Evolutionary conservation across 2,113 vertebrate species (phyloP).

Genomic region (Pardalotus punctatus): DNA sequence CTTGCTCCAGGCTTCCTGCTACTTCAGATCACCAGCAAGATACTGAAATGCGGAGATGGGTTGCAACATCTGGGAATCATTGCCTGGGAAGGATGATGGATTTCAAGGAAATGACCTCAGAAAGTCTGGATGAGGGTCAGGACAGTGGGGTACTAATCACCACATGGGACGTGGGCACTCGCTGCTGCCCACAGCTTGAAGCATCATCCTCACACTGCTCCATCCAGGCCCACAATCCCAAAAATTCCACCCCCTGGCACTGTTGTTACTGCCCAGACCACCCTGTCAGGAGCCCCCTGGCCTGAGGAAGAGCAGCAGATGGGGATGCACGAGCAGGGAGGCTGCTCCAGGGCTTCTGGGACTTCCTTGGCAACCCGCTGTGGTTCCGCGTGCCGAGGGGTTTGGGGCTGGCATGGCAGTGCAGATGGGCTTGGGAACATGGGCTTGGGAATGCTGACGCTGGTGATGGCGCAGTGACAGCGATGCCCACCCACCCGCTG

Average conservation of each 20-base stretch:
- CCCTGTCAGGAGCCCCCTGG: not conserved
- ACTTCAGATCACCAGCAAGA: not conserved
- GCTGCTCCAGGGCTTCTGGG: not conserved
- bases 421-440: not conserved
- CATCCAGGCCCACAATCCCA: not conserved
- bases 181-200: not conserved
- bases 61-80: constrained; percentile 12
- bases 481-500: not conserved
- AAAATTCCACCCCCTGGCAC: not conserved
- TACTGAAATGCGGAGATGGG: not conserved
- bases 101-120: constrained; percentile 34
- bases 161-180: not conserved
- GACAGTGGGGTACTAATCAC: not conserved
- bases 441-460: not conserved
- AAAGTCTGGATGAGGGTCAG: not conserved
- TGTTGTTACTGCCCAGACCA: not conserved
- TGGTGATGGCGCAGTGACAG: not conserved
- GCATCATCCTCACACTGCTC: not conserved
- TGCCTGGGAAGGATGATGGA: not conserved
- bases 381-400: rapidly evolving
- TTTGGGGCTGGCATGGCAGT: rapidly evolving
- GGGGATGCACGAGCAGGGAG: not conserved
- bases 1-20: not conserved
- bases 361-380: not conserved
- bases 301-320: not conserved